A percentile compares a stretch with the other conserved stretches of the same genome.
These are phyloP conservation scores for Cherax quadricarinatus DNA, from an alignment of 1,140 invertebrate genomes.

Conservation along the genomic window DNA sequence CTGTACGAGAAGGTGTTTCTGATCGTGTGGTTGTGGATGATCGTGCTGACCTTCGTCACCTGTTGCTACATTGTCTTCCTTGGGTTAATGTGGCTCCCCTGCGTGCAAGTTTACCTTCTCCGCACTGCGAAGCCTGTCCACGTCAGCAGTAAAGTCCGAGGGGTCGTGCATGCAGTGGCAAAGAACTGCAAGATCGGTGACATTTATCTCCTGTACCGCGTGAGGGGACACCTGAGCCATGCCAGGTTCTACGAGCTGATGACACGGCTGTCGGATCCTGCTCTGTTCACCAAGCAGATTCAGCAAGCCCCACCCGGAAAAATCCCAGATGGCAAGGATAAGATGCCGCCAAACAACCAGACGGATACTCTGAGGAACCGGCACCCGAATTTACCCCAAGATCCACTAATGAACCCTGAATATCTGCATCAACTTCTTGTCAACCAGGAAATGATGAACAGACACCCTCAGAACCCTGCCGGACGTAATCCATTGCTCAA, in stretches of 20 bases:
- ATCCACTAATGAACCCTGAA: constrained; percentile 42
- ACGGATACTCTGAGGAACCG: constrained; percentile 43
- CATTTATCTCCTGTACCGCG: constrained; percentile 61
- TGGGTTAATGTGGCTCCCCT: constrained; percentile 57
- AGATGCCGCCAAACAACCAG: constrained; percentile 41
- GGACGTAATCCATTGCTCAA: constrained; percentile 41
- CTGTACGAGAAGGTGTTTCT: constrained; percentile 72
- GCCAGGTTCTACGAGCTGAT: constrained; percentile 61
- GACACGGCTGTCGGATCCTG: constrained; percentile 53
- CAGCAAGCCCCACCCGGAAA: not conserved
- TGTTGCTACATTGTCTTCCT: constrained; percentile 67
- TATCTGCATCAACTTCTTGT: constrained; percentile 49
- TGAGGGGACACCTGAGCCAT: constrained; percentile 62
- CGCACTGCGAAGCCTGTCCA: constrained; percentile 55
- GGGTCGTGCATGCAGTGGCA: constrained; percentile 17
- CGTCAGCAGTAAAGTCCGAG: constrained; percentile 34
- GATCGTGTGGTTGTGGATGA: constrained; percentile 70
- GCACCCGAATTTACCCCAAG: constrained; percentile 50
- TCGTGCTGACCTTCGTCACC: constrained; percentile 59
- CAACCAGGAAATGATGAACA: constrained; percentile 40
- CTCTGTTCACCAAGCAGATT: constrained; percentile 17
- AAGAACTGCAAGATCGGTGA: constrained; percentile 65
- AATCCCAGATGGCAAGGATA: constrained; percentile 34
- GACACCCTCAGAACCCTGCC: constrained; percentile 46
- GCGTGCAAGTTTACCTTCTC: constrained; percentile 38